Conservation (phyloP, 2,113 vertebrate species). For the Grantiella picta region DNA sequence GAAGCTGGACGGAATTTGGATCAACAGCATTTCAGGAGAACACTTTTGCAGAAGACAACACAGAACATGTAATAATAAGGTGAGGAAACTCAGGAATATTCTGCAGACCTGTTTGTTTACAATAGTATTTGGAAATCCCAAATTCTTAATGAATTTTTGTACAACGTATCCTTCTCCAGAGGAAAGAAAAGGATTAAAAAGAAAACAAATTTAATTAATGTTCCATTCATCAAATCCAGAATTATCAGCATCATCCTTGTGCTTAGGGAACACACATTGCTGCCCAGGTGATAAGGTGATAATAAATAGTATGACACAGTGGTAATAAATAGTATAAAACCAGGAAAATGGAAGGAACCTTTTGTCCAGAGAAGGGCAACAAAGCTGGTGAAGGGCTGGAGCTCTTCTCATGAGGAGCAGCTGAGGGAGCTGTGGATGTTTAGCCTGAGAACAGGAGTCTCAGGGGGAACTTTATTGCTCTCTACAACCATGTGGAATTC, state of each 20-base stretch:
- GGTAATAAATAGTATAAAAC: background rate
- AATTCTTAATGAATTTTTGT: background rate
- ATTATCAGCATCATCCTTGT: background rate
- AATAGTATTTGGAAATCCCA: background rate
- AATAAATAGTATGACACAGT: background rate
- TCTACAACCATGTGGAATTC: background rate
- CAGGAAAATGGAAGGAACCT: background rate
- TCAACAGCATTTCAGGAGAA: background rate
- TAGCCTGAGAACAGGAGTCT: background rate
- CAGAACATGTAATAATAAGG: background rate
- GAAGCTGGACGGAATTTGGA: background rate
- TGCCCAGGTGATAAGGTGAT: background rate
- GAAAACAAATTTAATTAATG: background rate
- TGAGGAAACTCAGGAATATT: background rate
- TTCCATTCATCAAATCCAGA: background rate
- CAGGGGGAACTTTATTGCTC: too few relatives aligned
- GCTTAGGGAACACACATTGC: background rate
- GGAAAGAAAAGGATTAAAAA: too few relatives aligned
- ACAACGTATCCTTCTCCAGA: background rate
- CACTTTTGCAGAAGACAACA: accelerated
- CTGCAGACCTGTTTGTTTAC: background rate
- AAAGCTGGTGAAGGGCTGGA: background rate
- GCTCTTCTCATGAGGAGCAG: background rate
- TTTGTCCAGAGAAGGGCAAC: background rate
- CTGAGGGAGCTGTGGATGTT: background rate